Evolutionary conservation across 64 coral and sea anemone species (phyloP).

Genomic region (Dendrophyllia cribrosa): DNA sequence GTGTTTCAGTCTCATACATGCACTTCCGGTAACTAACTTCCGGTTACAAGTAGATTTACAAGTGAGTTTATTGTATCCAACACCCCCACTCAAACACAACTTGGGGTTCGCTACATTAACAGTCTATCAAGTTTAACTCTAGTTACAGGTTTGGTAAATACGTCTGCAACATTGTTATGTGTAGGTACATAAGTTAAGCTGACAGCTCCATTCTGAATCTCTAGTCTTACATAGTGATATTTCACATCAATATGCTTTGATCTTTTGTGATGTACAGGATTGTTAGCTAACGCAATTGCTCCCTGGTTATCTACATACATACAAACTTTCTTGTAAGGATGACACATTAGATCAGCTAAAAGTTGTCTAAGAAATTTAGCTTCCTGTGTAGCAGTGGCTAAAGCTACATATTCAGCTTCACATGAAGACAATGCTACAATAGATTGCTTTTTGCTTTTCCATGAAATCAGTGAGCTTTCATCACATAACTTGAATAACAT

Average conservation of each 20-base stretch:
- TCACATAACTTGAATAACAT: slow-evolving; percentile 33
- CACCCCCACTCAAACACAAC: not conserved
- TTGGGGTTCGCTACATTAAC: not conserved
- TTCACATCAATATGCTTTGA: slow-evolving; percentile 40
- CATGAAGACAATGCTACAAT: slow-evolving; percentile 56
- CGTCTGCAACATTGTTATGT: slow-evolving; percentile 1
- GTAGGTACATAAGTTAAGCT: slow-evolving; percentile 7
- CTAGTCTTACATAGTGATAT: slow-evolving; percentile 19
- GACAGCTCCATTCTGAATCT: slow-evolving; percentile 26
- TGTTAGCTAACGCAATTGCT: slow-evolving; percentile 38
- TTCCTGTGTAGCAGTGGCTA: slow-evolving; percentile 17
- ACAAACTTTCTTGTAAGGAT: not conserved
- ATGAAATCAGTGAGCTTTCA: not conserved
- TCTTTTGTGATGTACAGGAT: slow-evolving; percentile 31
- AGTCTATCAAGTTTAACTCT: not conserved
- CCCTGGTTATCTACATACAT: slow-evolving; percentile 58
- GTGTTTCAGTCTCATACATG: not conserved
- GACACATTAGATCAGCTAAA: not conserved
- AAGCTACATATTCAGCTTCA: slow-evolving; percentile 49
- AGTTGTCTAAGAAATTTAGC: slow-evolving; percentile 50
- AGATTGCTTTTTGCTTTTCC: no score
- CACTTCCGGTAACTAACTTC: not conserved
- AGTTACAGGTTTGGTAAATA: slow-evolving; percentile 24
- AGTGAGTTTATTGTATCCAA: not conserved
- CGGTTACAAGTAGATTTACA: no score